These are phyloP conservation scores for Villa cingulata DNA, from an alignment of 2,888 invertebrate species.

Conservation along the genomic window DNA sequence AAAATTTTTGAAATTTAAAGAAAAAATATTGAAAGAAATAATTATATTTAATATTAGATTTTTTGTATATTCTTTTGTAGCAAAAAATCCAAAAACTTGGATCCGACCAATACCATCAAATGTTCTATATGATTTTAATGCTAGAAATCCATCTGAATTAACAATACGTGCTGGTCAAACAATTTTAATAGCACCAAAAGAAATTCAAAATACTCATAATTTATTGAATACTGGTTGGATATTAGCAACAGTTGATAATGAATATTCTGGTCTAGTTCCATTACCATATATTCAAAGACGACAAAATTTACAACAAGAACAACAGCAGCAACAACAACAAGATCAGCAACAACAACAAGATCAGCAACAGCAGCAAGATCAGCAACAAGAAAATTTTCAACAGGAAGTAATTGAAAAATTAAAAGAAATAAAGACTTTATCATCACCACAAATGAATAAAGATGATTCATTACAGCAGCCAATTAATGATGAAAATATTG, in stretches of 20 bases:
- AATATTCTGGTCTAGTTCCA: conserved; percentile 48
- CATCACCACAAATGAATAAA: neutral
- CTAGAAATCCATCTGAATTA: conserved; percentile 59
- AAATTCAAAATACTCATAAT: conserved; percentile 53
- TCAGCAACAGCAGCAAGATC: neutral
- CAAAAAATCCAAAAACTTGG: conserved; percentile 56
- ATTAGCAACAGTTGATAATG: conserved; percentile 45
- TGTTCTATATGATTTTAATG: conserved; percentile 62
- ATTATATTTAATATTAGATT: too few species aligned
- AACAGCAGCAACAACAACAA: neutral
- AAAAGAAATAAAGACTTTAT: neutral
- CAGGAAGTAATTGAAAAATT: neutral
- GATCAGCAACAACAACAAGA: neutral
- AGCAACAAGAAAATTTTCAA: neutral
- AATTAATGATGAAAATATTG: neutral
- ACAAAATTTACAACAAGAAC: neutral
- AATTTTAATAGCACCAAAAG: conserved; percentile 68
- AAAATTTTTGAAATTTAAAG: too few species aligned
- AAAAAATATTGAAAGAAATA: too few species aligned
- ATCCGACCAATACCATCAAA: conserved; percentile 50
- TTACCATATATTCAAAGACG: conserved; percentile 40
- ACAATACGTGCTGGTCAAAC: conserved; percentile 62
- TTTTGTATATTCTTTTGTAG: too few species aligned
- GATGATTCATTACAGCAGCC: neutral
- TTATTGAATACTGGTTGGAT: conserved; percentile 57